Evolutionary conservation across 2,797 vertebrate species (phyloP).

Genomic region (Centropyge bicolor): DNA sequence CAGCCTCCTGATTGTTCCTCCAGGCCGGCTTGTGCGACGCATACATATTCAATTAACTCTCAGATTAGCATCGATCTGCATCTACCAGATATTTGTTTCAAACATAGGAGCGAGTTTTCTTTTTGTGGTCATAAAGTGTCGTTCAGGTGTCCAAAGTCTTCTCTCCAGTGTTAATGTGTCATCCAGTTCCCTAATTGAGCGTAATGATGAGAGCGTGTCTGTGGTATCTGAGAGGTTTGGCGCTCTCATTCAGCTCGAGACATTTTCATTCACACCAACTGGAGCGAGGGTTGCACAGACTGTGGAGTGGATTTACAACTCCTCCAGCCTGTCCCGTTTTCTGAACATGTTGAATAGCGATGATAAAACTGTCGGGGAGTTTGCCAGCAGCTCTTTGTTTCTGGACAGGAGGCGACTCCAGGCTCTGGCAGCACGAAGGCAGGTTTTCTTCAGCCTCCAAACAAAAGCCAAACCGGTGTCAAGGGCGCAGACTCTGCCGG

Average conservation of each 20-base stretch:
- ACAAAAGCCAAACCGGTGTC: not conserved
- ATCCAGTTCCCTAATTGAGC: not conserved
- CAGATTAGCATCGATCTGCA: conserved; percentile 52
- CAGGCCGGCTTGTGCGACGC: conserved; percentile 63
- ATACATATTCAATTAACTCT: conserved; percentile 61
- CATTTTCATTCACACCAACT: conserved; percentile 54
- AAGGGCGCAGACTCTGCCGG: not conserved
- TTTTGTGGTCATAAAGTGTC: not conserved
- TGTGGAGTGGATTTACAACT: conserved; percentile 50
- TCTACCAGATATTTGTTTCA: conserved; percentile 44
- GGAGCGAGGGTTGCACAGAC: conserved; percentile 39
- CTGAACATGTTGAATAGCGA: conserved; percentile 40
- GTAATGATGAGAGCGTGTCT: not conserved
- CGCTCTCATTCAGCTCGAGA: conserved; percentile 30
- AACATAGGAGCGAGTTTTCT: conserved; percentile 3
- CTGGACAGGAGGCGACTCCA: conserved; percentile 19
- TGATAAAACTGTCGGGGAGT: conserved; percentile 46
- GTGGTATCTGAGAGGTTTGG: conserved; percentile 16
- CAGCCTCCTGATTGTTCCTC: conserved; percentile 70
- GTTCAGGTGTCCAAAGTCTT: conserved; percentile 10
- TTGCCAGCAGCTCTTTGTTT: conserved; percentile 40
- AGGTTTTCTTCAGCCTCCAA: conserved; percentile 25
- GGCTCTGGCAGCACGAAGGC: not conserved
- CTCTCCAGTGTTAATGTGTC: not conserved
- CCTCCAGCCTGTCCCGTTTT: conserved; percentile 40